Conservation (phyloP, 2,888 invertebrate genomes). For the Eumacrocentrus americanus region DNA sequence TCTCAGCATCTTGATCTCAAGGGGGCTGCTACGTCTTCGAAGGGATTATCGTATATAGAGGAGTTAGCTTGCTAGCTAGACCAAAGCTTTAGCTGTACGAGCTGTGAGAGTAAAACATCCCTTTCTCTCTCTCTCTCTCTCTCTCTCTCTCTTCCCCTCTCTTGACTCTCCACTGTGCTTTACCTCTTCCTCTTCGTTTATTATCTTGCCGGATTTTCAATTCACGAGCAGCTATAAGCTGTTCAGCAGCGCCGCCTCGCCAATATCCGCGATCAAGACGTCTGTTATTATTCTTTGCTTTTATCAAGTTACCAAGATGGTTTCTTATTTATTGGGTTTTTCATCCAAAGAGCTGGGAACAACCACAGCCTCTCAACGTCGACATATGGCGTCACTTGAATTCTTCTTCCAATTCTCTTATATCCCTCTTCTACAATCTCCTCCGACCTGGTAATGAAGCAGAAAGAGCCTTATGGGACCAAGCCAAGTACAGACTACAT, state of each 20-base stretch:
- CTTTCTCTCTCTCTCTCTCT: constrained; percentile 6
- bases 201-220: constrained; percentile 1
- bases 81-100: constrained; percentile 2
- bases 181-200: neutral
- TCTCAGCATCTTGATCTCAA: constrained; percentile 21
- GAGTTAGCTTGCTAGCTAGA: constrained; percentile 13
- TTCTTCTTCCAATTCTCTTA: neutral
- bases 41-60: constrained; percentile 16
- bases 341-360: constrained; percentile 1
- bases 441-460: too few relatives aligned
- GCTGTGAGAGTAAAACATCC: constrained; percentile 15
- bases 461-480: too few relatives aligned
- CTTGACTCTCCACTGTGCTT: constrained; percentile 10
- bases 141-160: constrained; percentile 5
- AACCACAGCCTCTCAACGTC: neutral
- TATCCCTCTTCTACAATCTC: too few relatives aligned
- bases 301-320: constrained; percentile 17
- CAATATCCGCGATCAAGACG: constrained; percentile 14
- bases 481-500: too few relatives aligned
- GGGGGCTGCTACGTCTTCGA: neutral
- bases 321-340: constrained; percentile 19
- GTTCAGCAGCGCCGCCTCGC: constrained; percentile 8
- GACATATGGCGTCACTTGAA: neutral
- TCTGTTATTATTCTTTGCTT: constrained; percentile 13
- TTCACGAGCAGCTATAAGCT: constrained; percentile 15